Conservation (phyloP, 2,797 vertebrate genomes). For the Spinus pinus region DNA sequence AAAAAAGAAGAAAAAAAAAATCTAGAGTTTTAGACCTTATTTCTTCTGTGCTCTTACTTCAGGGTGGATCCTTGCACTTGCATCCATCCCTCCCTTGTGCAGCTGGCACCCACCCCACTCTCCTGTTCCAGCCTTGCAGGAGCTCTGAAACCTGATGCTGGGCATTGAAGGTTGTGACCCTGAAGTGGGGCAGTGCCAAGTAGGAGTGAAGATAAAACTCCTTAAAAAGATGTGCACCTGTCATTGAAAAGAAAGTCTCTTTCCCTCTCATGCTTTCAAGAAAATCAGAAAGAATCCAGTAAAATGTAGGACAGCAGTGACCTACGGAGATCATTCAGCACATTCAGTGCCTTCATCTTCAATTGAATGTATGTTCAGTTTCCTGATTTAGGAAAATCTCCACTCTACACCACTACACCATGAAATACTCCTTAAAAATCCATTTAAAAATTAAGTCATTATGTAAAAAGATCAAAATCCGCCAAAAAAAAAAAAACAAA, state of each 20-base stretch:
- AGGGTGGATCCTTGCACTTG: neutral
- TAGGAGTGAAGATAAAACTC: neutral
- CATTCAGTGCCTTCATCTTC: neutral
- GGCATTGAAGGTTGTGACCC: neutral
- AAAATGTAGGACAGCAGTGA: neutral
- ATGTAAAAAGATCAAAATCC: neutral
- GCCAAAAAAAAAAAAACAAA: neutral
- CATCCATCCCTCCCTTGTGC: rapidly evolving
- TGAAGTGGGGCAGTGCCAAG: neutral
- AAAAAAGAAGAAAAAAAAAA: neutral
- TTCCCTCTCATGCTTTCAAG: neutral
- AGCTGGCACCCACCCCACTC: neutral
- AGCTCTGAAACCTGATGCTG: neutral
- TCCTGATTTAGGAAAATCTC: neutral
- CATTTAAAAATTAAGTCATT: neutral
- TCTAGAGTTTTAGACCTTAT: neutral
- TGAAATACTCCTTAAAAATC: neutral
- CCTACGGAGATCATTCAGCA: rapidly evolving
- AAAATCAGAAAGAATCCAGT: neutral
- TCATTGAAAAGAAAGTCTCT: neutral
- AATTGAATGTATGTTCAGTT: neutral
- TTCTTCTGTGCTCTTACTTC: neutral
- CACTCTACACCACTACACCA: neutral
- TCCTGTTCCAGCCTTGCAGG: neutral
- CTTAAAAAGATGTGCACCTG: neutral